Evolutionary conservation across 2,113 vertebrate genomes (phyloP), one percentile per base, ranked within the genome.

Genomic region (Pseudorhombus dupliciocellatus): DNA sequence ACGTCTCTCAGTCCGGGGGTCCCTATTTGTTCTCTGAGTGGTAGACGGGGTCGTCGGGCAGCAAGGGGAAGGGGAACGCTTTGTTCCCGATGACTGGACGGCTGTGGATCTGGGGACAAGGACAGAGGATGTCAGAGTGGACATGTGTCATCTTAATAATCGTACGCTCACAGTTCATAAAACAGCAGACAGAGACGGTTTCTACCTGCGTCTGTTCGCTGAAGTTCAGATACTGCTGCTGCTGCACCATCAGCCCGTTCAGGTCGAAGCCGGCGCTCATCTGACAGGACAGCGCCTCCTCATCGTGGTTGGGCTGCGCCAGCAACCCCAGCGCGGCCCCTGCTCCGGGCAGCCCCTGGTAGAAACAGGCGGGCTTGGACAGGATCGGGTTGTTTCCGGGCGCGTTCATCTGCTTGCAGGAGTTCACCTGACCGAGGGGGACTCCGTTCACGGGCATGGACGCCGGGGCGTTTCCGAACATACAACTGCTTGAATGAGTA

Each of bases 201-300:
- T n/a, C n/a, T 84, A 94, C 93, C 92, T 89, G 90, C 1, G 75
- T 83, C 67, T 90, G 89, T 25, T 78, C 72, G 15, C 64, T 82
- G 22, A 86, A 93, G 78, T 70, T 74, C 4, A 87, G 79, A 63
- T 77, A 89, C 0, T 40, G 77, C 72, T 84, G 89, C 0, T 63
- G 87, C 40, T 64, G 57, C 1, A 44, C 55, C 1, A 48, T 4
- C 0, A 71, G 74, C 25, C 22, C 18, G 1, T 84, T 81, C 0
- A 71, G 40, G 70, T 75, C 46, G 5, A 89, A 76, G 21, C 67
- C 77, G 1, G 24, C 20, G 7, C 69, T 4, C 0, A 85, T 66
- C 5, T 81, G 86, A 72, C 84, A 90, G 3, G 59, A 53, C 11
- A 57, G 26, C 0, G 11, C n/a, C 8, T 66, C 81, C 25, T 79